Percentiles rank a stretch among this genome's conserved stretches.
Evolutionary conservation across 2,888 invertebrate species (phyloP).

Genomic region (Hofmannophila pseudospretella): DNA sequence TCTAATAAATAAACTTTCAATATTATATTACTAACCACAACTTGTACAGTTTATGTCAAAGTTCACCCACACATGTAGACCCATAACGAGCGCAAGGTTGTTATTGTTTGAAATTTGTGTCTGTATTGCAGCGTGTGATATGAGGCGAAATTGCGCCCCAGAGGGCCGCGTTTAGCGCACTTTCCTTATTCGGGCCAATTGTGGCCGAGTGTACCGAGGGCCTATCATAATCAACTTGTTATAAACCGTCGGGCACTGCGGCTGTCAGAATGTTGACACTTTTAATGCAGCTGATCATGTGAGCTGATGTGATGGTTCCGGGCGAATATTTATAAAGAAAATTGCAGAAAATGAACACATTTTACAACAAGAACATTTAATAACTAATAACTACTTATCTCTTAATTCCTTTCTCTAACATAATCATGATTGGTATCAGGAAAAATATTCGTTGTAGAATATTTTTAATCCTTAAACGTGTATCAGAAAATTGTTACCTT

Average conservation of each 20-base stretch:
- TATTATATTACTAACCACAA: neutral
- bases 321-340: no score
- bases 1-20: neutral
- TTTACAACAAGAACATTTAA: no score
- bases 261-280: neutral
- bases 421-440: no score
- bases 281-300: no score
- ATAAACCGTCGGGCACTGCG: constrained; percentile 13
- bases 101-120: constrained; percentile 16
- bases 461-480: no score
- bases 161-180: constrained; percentile 30
- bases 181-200: constrained; percentile 18
- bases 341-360: no score
- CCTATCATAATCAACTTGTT: constrained; percentile 31
- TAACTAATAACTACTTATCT: no score
- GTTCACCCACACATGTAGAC: constrained; percentile 11
- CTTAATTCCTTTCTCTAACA: no score
- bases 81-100: constrained; percentile 11
- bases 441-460: no score
- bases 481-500: no score
- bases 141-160: constrained; percentile 31
- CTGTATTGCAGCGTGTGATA: constrained; percentile 19
- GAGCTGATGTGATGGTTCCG: no score
- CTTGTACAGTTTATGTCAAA: constrained; percentile 8
- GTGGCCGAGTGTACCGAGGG: constrained; percentile 5